phyloP scores from a whole-genome alignment of 2,888 invertebrate genomes.

The Meteorus colon region DNA sequence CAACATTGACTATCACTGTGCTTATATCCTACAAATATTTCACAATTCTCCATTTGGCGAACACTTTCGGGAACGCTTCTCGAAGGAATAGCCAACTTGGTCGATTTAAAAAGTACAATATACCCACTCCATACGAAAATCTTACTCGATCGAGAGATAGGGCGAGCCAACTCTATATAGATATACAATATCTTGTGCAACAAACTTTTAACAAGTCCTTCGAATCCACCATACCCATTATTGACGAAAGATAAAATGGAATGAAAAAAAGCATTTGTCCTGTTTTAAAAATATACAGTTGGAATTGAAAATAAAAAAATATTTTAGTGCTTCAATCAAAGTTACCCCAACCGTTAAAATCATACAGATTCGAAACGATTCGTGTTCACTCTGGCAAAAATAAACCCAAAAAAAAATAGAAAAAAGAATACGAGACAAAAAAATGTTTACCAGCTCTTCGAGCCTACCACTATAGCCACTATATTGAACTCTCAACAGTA shows the following conservation, averaged over 20 bases:
- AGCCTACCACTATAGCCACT: neutral
- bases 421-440: neutral
- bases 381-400: neutral
- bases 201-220: conserved; percentile 37
- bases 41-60: neutral
- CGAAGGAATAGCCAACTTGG: conserved; percentile 11
- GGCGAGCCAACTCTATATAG: neutral
- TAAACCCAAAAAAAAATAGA: neutral
- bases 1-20: neutral
- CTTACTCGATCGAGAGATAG: neutral
- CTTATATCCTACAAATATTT: neutral
- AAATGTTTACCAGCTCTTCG: neutral
- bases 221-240: conserved; percentile 22
- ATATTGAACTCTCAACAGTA: neutral
- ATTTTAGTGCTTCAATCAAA: conserved; percentile 19
- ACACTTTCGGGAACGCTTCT: conserved; percentile 7
- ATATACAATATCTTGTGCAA: conserved; percentile 10
- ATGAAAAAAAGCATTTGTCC: neutral
- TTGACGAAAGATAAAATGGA: neutral
- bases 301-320: conserved; percentile 14
- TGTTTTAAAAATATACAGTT: conserved; percentile 18
- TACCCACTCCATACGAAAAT: conserved; percentile 5
- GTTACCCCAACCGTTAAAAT: conserved; percentile 22
- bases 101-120: conserved; percentile 19
- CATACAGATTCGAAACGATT: neutral